A percentile compares a stretch with the other conserved stretches of the same genome.
Conservation (phyloP, 2,113 vertebrate genomes). For the Onychorhynchus coronatus region DNA sequence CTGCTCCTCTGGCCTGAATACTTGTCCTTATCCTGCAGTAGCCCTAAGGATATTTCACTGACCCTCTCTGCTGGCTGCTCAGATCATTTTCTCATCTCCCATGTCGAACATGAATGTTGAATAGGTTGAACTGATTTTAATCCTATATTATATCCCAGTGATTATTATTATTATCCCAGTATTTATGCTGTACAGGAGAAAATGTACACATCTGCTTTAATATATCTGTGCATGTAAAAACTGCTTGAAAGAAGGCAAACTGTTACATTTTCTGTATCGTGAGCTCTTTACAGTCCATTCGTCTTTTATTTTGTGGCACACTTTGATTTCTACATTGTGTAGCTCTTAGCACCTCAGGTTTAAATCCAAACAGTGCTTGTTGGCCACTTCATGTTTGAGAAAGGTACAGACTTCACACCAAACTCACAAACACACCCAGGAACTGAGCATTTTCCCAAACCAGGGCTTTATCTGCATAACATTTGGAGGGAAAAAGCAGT, state of each 20-base stretch:
- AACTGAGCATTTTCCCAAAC: not conserved
- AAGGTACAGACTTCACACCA: fast-evolving
- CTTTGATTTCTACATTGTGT: not conserved
- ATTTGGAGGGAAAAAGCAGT: not conserved
- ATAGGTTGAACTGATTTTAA: constrained; percentile 35
- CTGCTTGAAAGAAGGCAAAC: not conserved
- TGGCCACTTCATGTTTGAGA: not conserved
- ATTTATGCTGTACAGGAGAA: not conserved
- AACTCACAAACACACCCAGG: not conserved
- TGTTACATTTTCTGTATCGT: not conserved
- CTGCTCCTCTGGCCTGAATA: constrained; percentile 35
- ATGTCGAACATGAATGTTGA: not conserved
- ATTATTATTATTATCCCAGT: not conserved
- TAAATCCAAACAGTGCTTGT: not conserved
- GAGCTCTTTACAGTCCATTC: not conserved
- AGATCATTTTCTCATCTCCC: constrained; percentile 42
- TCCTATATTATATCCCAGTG: not conserved
- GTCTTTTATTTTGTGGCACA: not conserved
- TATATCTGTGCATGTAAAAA: not conserved
- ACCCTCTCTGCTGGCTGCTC: constrained; percentile 27
- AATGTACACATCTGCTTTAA: not conserved
- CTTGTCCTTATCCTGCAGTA: constrained; percentile 3
- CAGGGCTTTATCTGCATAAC: not conserved
- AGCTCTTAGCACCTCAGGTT: not conserved
- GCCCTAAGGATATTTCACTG: constrained; percentile 34